A percentile compares a stretch with the other conserved stretches of the same genome.
Conservation (phyloP, 2,113 vertebrate species). For the Pitta sordida region DNA sequence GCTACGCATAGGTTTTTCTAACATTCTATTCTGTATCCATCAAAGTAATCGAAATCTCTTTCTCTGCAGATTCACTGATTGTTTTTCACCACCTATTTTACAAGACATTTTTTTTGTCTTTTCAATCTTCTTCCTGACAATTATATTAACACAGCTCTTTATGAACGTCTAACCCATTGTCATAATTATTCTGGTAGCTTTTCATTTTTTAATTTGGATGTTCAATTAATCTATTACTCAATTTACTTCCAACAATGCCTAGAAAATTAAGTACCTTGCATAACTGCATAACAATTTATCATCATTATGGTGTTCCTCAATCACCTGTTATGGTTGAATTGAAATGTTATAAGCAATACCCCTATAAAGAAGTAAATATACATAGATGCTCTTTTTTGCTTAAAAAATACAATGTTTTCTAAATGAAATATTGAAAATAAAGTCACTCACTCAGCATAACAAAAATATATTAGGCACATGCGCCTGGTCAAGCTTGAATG, state of each 20-base stretch:
- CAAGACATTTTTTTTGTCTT: not conserved
- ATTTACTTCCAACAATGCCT: slow-evolving; percentile 20
- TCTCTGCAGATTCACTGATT: not conserved
- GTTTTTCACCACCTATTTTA: not conserved
- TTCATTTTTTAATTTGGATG: slow-evolving; percentile 15
- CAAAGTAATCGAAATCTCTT: not conserved
- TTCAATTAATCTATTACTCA: slow-evolving; percentile 27
- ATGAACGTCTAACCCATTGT: not conserved
- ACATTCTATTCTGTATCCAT: not conserved
- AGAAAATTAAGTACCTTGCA: not conserved
- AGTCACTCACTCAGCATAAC: not conserved
- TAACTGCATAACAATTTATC: not conserved
- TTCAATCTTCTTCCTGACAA: not conserved
- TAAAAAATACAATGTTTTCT: not conserved
- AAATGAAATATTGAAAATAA: not conserved
- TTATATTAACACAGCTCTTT: not conserved
- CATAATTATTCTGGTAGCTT: not conserved
- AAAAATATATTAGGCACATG: not conserved
- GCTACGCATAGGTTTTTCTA: not conserved
- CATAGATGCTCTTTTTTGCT: not conserved
- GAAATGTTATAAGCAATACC: not conserved
- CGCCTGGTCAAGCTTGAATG: not conserved
- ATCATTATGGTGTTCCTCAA: not conserved
- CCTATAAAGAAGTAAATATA: not conserved
- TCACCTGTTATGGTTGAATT: not conserved